phyloP scores from a whole-genome alignment of 2,888 invertebrate genomes.

The Helleia helle region DNA sequence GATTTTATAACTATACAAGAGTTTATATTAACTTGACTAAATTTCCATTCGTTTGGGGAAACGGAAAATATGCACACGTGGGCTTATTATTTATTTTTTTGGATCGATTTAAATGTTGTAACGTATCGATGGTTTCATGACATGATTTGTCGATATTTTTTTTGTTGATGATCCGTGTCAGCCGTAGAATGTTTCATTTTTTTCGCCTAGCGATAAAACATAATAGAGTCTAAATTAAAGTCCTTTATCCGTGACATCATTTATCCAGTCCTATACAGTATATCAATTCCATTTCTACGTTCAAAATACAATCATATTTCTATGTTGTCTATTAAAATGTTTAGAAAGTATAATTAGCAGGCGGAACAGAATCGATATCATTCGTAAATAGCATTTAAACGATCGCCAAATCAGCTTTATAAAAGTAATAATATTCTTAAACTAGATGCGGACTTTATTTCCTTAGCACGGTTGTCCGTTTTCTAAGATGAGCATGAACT shows the following conservation, averaged over 20 bases:
- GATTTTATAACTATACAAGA: conserved; percentile 5
- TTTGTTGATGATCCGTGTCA: conserved; percentile 9
- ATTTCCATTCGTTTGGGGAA: conserved; percentile 8
- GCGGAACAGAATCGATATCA: not conserved
- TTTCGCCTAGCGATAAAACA: not conserved
- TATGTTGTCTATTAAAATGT: too few species aligned
- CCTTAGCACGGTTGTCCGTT: not conserved
- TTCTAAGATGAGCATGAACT: not conserved
- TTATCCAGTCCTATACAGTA: too few species aligned
- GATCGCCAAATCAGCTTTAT: not conserved
- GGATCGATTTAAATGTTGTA: conserved; percentile 40
- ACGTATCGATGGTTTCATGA: conserved; percentile 39
- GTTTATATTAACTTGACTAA: conserved; percentile 4
- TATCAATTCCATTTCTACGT: too few species aligned
- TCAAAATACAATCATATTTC: too few species aligned
- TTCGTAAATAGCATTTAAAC: not conserved
- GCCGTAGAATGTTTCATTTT: not conserved
- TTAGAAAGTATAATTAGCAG: too few species aligned
- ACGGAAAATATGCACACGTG: conserved; percentile 27
- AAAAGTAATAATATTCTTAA: not conserved
- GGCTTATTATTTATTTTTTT: conserved; percentile 46
- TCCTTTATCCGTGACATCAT: too few species aligned
- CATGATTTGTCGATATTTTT: conserved; percentile 21
- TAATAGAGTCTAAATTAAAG: too few species aligned
- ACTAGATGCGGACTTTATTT: not conserved